Evolutionary conservation across 2,888 invertebrate genomes (phyloP), one percentile per base, ranked within the genome.

Genomic region (Sphaeridia pumilis): DNA sequence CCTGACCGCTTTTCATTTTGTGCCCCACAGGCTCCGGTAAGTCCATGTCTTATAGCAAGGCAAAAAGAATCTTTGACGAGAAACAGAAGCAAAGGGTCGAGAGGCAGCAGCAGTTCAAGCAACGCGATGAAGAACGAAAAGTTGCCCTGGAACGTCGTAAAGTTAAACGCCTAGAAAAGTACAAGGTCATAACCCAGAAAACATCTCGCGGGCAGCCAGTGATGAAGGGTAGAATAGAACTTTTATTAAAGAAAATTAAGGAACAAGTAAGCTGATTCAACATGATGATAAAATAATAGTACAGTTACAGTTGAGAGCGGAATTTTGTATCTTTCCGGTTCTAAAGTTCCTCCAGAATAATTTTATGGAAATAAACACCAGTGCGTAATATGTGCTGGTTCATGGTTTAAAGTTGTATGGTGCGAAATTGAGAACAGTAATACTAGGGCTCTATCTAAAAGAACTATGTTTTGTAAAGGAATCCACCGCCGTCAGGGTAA

Each of bases 191-290:
- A 38, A 82, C 80, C 45, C 82, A 81, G 67, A 84, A 80, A 67
- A 89, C 83, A 0, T 82, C 78, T 64, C 84, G 78, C 65, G 89
- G 89, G 0, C 89, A 90, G 67, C 89, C 89, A 0, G 72, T 87
- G 2, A 88, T 90, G 87, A 84, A 81, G 54, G 82, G 82, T 49
- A 75, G 87, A 62, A 74, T 89, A 67, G 81, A 88, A 70, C 69
- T 85, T 67, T 72, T 90, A 49, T 71, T 52, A n/a, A 25, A 46
- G 28, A 52, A 52, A 36, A 52, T 52, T 20, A 46, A 52, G 26
- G 31, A 31, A 5, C 38, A 38, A 17, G 17, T 38, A 17, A 38
- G 10, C 10, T 31, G 31, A 31, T 31, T 7, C 10, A 14, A 31
- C 31, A 31, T 31, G 31, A 14, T 31, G 31, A 7, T 31, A n/a